These are phyloP conservation scores for Helarctos malayanus DNA, from an alignment of 2,797 vertebrate species.

Conservation along the genomic window DNA sequence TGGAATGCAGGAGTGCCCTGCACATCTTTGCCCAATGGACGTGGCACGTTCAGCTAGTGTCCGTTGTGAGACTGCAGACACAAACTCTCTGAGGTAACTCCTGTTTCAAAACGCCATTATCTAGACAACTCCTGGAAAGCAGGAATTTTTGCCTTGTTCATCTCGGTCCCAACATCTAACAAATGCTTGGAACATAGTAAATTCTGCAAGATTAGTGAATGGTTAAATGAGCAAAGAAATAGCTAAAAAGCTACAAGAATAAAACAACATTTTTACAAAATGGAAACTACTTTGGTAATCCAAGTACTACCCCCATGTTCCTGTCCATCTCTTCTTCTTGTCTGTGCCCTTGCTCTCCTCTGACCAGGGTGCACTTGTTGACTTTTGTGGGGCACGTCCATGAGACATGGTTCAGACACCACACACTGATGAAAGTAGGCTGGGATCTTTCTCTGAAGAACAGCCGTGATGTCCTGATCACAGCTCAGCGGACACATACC, in stretches of 20 bases:
- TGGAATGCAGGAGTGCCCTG: accelerated
- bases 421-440: accelerated
- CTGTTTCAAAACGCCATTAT: accelerated
- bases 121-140: accelerated
- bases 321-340: accelerated
- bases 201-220: accelerated
- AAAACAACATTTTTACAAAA: background rate
- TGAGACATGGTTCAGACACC: accelerated
- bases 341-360: background rate
- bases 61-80: accelerated
- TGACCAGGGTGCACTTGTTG: accelerated
- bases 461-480: accelerated
- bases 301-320: background rate
- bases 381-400: accelerated
- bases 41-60: accelerated
- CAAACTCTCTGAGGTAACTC: accelerated
- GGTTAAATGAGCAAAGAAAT: background rate
- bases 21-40: accelerated
- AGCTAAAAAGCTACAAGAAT: too few relatives aligned
- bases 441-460: background rate
- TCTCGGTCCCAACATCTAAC: accelerated
- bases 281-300: background rate
- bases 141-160: accelerated
- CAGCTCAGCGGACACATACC: accelerated
- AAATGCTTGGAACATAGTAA: background rate